These are phyloP conservation scores for Prinia subflava DNA, from an alignment of 2,113 vertebrate genomes.

Conservation along the genomic window DNA sequence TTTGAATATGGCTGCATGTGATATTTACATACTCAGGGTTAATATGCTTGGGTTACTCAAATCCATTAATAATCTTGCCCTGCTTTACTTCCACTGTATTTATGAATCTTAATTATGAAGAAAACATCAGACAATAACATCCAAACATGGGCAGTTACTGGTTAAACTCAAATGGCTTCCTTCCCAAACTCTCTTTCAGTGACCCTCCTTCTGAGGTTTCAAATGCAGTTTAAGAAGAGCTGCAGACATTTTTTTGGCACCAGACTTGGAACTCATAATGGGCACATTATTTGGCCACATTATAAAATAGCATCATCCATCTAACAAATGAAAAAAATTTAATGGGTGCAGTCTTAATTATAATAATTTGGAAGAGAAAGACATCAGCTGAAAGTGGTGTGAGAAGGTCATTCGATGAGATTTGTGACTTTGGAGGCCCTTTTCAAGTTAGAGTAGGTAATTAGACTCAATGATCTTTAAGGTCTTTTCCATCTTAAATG, in stretches of 20 bases:
- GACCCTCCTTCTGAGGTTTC: constrained; percentile 37
- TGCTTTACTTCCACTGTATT: background rate
- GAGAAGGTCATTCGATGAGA: constrained; percentile 45
- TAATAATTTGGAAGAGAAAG: constrained; percentile 55
- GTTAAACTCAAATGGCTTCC: constrained; percentile 12
- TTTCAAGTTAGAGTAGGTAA: background rate
- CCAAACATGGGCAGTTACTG: background rate
- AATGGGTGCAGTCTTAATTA: constrained; percentile 54
- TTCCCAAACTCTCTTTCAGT: constrained; percentile 19
- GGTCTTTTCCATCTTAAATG: background rate
- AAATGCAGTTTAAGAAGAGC: background rate
- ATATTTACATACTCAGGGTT: background rate
- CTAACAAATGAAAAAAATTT: constrained; percentile 61
- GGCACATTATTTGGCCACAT: constrained; percentile 48
- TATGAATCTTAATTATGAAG: background rate
- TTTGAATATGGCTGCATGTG: background rate
- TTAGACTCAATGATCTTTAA: background rate
- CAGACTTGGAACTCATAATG: constrained; percentile 42
- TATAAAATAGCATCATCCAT: constrained; percentile 61
- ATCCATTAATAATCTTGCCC: background rate
- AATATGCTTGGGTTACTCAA: background rate
- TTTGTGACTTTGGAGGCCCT: constrained; percentile 24
- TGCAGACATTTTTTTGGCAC: constrained; percentile 56
- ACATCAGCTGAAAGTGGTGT: constrained; percentile 48
- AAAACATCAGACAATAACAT: background rate